Conservation (phyloP, 2,888 invertebrate species). For the Amiota communis region DNA sequence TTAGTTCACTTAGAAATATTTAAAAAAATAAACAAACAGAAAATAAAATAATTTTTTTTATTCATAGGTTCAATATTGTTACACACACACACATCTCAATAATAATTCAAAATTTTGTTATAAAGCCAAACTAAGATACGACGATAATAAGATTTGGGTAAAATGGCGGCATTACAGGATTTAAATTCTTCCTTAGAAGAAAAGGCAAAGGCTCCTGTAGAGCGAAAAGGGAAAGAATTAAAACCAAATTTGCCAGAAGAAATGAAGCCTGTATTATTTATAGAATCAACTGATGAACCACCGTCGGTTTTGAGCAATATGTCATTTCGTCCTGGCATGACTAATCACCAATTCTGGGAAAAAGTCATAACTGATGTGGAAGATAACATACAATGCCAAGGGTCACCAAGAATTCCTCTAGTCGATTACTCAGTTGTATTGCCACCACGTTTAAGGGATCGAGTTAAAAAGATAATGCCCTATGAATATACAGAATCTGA, state of each 20-base stretch:
- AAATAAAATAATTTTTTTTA: no score
- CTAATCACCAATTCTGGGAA: constrained; percentile 62
- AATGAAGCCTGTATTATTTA: background rate
- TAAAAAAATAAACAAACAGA: no score
- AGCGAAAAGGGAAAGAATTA: no score
- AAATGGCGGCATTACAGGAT: no score
- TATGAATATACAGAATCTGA: constrained; percentile 65
- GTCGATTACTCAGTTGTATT: constrained; percentile 67
- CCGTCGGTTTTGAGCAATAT: constrained; percentile 41
- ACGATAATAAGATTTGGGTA: no score
- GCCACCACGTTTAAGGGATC: constrained; percentile 60
- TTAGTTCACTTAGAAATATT: no score
- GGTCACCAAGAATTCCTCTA: constrained; percentile 34
- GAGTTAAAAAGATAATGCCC: constrained; percentile 65
- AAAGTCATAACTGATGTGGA: constrained; percentile 66
- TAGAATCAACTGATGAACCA: constrained; percentile 16
- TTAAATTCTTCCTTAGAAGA: no score
- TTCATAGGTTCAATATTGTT: no score
- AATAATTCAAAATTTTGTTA: no score
- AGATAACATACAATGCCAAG: constrained; percentile 46
- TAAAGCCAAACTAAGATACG: no score
- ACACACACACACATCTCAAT: no score
- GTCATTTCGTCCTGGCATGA: constrained; percentile 38
- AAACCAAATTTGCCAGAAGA: background rate
- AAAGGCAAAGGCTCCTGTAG: no score